phyloP scores from a whole-genome alignment of 2,888 invertebrate genomes.

The Drosophila flavopinicola region DNA sequence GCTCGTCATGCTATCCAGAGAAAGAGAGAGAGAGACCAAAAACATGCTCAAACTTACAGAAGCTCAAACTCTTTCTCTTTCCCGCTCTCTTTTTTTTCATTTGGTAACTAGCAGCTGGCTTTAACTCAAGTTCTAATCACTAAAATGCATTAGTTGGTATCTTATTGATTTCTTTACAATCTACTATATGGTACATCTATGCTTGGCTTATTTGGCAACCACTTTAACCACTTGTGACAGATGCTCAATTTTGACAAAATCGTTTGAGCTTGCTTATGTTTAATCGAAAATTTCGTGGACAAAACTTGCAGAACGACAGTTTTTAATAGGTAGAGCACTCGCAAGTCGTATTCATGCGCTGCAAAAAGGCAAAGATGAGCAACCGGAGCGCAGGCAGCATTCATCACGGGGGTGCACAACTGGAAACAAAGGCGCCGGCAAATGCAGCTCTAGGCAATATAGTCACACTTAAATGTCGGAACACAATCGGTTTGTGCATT shows the following conservation, averaged over 20 bases:
- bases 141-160: no score
- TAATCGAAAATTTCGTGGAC: no score
- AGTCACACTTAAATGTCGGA: not conserved
- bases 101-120: not conserved
- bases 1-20: not conserved
- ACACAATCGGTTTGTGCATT: not conserved
- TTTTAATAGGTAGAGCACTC: not conserved
- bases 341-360: conserved; percentile 1
- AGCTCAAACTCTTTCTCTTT: not conserved
- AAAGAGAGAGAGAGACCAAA: not conserved
- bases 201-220: no score
- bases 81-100: not conserved
- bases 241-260: no score
- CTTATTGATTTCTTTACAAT: not conserved
- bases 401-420: conserved; percentile 19
- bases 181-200: no score
- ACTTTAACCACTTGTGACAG: no score
- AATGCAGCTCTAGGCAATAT: not conserved
- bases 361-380: not conserved
- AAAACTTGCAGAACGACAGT: no score
- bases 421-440: conserved; percentile 11
- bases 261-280: no score
- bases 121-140: no score
- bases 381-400: conserved; percentile 5
- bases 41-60: not conserved